Conservation (phyloP, 2,113 vertebrate genomes). For the Litocranius walleri region DNA sequence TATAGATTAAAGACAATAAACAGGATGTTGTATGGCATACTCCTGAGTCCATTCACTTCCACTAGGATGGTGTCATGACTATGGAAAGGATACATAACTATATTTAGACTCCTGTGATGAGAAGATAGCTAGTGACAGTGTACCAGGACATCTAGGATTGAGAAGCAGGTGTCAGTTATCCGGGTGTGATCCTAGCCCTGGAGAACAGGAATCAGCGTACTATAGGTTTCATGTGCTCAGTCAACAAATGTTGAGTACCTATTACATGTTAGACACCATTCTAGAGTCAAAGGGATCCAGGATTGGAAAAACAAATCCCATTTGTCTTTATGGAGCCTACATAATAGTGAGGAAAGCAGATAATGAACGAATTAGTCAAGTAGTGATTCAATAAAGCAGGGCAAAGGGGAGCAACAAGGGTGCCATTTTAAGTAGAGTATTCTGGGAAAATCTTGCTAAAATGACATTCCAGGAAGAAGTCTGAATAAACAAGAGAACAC, state of each 20-base stretch:
- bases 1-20: background rate
- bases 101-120: background rate
- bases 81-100: background rate
- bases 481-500: background rate
- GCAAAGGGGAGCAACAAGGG: background rate
- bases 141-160: background rate
- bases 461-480: background rate
- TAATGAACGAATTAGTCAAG: background rate
- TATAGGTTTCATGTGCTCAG: background rate
- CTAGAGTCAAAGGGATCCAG: background rate
- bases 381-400: background rate
- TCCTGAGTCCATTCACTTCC: background rate
- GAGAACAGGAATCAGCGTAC: background rate
- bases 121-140: background rate
- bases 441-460: background rate
- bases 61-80: background rate
- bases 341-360: background rate
- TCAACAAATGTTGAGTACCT: background rate
- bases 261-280: background rate
- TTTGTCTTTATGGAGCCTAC: background rate
- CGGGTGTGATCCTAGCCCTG: background rate
- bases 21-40: background rate
- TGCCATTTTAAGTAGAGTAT: background rate
- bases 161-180: background rate
- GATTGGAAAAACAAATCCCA: no score